Conservation (phyloP, 2,113 vertebrate species). For the Smithornis capensis region DNA sequence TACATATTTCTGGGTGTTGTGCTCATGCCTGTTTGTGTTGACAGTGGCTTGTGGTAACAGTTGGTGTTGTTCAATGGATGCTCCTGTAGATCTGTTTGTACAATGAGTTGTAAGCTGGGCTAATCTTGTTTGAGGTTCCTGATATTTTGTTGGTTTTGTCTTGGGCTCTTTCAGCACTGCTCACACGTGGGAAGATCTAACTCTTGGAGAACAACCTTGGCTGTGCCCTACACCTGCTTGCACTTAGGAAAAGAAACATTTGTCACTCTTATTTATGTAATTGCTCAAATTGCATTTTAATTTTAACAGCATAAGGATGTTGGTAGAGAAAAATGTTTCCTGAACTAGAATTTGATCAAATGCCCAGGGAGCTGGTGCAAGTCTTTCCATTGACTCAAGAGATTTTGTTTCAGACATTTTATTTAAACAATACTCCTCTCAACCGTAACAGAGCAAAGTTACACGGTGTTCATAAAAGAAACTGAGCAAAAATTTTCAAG, state of each 20-base stretch:
- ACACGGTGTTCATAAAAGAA: neutral
- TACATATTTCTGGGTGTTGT: neutral
- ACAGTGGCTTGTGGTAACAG: neutral
- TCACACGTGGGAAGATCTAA: fast-evolving
- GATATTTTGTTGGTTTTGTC: neutral
- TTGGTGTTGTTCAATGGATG: neutral
- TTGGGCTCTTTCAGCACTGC: neutral
- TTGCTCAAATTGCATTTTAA: slow-evolving; percentile 51
- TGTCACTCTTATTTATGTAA: slow-evolving; percentile 48
- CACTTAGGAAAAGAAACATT: slow-evolving; percentile 57
- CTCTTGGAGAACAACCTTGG: neutral
- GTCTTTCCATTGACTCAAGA: neutral
- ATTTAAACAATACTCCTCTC: neutral
- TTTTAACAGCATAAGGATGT: slow-evolving; percentile 39
- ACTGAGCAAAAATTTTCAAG: neutral
- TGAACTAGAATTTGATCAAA: slow-evolving; percentile 38
- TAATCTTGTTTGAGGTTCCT: neutral
- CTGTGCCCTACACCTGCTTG: slow-evolving; percentile 39
- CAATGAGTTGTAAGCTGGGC: neutral
- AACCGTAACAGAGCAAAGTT: neutral
- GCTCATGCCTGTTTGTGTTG: neutral
- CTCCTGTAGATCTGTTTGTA: neutral
- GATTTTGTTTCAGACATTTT: slow-evolving; percentile 17
- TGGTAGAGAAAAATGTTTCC: slow-evolving; percentile 29
- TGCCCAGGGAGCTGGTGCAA: neutral